Evolutionary conservation across 2,888 invertebrate species (phyloP), one percentile per base, ranked within the genome.

Genomic region (Brachypalpus laphriformis): DNA sequence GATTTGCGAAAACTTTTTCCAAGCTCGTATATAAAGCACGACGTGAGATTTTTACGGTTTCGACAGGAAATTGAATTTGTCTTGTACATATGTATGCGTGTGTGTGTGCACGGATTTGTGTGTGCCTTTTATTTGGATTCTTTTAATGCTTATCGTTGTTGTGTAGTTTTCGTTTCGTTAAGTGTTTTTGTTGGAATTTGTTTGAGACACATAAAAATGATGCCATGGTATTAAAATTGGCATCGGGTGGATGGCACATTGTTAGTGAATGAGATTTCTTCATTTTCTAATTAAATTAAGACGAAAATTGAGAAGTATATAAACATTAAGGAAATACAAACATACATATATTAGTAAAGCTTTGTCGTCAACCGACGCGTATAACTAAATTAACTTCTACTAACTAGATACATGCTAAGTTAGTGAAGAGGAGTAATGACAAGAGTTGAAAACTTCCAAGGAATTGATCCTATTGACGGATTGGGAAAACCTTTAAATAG

Each of bases 1-100:
- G 40, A 25, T 40, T 37, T 16, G 59, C 4, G 9, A 18, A 51
- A 61, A 54, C 7, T 75, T 75, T 75, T 37, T 20, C 31, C 11
- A 65, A 8, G 34, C 34, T 34, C 45, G 9, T 4, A 7, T 14
- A 51, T 40, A 63, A 28, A 20, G 49, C 54, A 45, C 34, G 45
- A 45, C 56, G 16, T 65, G 75, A 65, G 66, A 59, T 31, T 68
- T 68, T 76, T 76, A 76, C 68, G 66, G 66, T 51, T 68, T 31
- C 66, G 31, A 51, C 51, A 59, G 76, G 66, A 76, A 76, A 76
- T 76, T 76, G 68, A 76, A 76, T 76, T 76, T 42, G 20, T 3
- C 40, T n/a, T 8, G n/a, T 25, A 9, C 3, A 11, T 14, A 14
- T 25, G 22, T 34, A 6, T 42, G 3, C 3, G 9, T 5, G 16